Base-by-base conservation (phyloP, 2,113 vertebrate species). In the Platichthys stellatus region DNA sequence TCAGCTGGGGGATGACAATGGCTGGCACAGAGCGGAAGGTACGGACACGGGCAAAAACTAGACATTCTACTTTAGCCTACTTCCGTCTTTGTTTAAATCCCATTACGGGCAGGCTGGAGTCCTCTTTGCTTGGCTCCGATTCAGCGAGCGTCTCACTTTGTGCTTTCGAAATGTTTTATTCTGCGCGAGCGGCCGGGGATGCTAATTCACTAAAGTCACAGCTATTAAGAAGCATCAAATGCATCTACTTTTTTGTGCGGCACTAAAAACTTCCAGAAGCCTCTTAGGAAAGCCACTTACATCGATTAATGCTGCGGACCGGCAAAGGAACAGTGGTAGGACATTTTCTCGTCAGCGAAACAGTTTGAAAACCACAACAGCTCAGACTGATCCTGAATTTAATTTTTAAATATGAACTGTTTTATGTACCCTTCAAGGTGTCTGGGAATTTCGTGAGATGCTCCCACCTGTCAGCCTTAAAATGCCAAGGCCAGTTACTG, bases 1-100 rank as follows among this genome's bases (percentile, higher is more conserved):
- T 88, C 86, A 83, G 74, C 86, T 63, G 74, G 81, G 74, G 84
- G 81, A 84, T 49, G 43, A 83, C 88, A 89, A 85, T 83, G 84
- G 88, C 78, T 90, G 87, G 86, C 86, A 78, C 7, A 17, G 64
- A 71, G 81, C 24, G 15, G 28, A 62, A 61, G 60, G 62, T 57
- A 62, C 26, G 26, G 26, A 28, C 13, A 1, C 31, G 1, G 56
- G 45, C 26, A 38, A 78, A 28, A 69, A 61, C 53, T 15, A 70
- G 74, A 73, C 59, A n/a, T 69, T 78, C 31, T 60, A 58, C 65
- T 67, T 74, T 63, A 69, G 40, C 73, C 76, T 72, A 74, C 83
- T 89, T 91, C 76, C 18, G 28, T 89, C 80, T 86, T 83, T 80
- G 83, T 86, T 87, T 86, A 72, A 88, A 89, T 86, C 82, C 78